A percentile compares a stretch with the other conserved stretches of the same genome.
phyloP scores from a whole-genome alignment of 2,888 invertebrate genomes.

The Choristoneura rosaceana region DNA sequence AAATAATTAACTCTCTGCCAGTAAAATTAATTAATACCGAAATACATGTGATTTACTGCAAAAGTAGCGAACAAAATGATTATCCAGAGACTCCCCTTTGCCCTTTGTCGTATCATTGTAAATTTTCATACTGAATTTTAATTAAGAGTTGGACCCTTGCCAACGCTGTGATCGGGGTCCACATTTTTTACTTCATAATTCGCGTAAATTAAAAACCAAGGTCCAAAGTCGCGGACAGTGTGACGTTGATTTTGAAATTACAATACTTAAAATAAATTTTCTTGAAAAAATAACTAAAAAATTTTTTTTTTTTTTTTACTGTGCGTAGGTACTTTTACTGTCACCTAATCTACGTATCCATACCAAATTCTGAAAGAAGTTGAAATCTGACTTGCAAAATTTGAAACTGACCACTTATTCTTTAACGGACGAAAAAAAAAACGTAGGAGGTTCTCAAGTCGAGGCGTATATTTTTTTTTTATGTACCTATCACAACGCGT shows the following conservation, averaged over 20 bases:
- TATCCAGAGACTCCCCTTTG: constrained; percentile 12
- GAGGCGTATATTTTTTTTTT: no score
- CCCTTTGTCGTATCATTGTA: constrained; percentile 5
- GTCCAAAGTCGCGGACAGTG: background rate
- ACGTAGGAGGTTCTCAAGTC: no score
- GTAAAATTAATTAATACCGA: background rate
- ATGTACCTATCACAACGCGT: no score
- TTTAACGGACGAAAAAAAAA: no score
- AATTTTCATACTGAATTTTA: constrained; percentile 30
- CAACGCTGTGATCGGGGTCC: constrained; percentile 15
- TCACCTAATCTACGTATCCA: no score
- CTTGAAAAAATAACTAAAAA: no score
- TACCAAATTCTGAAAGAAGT: no score
- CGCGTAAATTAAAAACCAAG: constrained; percentile 4
- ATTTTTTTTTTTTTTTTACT: no score
- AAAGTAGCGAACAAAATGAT: constrained; percentile 11
- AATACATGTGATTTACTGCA: constrained; percentile 11
- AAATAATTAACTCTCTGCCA: background rate
- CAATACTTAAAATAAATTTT: background rate
- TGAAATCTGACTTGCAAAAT: no score
- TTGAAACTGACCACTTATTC: no score
- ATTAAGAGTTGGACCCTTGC: constrained; percentile 33
- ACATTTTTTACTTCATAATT: constrained; percentile 12
- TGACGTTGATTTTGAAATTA: background rate
- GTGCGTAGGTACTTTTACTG: no score